Base-by-base conservation (phyloP, 2,113 vertebrate species). In the Scomber scombrus region DNA sequence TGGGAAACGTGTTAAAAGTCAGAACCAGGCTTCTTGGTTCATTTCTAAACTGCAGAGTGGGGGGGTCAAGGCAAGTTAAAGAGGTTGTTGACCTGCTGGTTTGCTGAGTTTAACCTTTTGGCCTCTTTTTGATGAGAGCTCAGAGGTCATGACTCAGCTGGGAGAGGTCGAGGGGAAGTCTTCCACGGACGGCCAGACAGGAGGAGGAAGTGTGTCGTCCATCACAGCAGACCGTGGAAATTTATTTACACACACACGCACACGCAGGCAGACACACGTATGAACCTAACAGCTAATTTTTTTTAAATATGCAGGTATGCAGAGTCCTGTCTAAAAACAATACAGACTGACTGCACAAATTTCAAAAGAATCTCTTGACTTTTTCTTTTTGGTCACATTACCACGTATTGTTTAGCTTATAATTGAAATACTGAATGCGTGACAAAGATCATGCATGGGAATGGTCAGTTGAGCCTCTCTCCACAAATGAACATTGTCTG, bases 41-140 rank as follows among this genome's bases (percentile, higher is more conserved):
- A 49, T 67, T 87, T 63, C 62, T 67, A 21, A 71, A 62, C 45
- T 47, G 16, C 68, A 26, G 40, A n/a, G 50, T 2, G 5, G 49
- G 15, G 75, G 40, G 73, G 64, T 81, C 73, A 71, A 14, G 26
- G 71, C 26, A 16, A 54, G 85, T 84, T 85, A 89, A 93, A 89
- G 84, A 83, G 72, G 76, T 73, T 65, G 64, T 88, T 91, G 92
- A 94, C 87, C 88, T 88, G 71, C 83, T 86, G 84, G 76, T 86
- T 84, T 64, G 76, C 68, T 55, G 79, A 82, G 84, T 91, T 93
- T 91, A 91, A 92, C 89, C 90, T 91, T 54, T 87, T 77, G 78
- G 45, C 84, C 87, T 82, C 71, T 46, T 49, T 77, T 74, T 91
- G 85, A 91, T 78, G 82, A 68, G 62, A 19, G 74, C 78, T 84